A percentile compares a stretch with the other conserved stretches of the same genome.
Evolutionary conservation across 2,888 invertebrate genomes (phyloP).

Genomic region (Caradrina clavipalpis): DNA sequence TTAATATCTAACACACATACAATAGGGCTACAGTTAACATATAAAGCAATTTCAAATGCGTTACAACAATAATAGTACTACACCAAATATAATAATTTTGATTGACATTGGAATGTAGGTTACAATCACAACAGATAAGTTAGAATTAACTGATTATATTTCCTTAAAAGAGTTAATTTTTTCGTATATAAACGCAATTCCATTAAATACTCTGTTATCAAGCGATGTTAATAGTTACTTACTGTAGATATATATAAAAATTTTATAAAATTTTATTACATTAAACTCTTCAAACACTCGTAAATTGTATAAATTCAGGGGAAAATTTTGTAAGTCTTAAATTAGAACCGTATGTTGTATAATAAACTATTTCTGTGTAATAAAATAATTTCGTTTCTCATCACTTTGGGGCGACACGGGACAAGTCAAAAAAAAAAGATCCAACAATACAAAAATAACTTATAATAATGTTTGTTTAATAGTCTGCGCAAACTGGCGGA

Average conservation of each 20-base stretch:
- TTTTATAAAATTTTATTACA: conserved; percentile 16
- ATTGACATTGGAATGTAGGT: conserved; percentile 43
- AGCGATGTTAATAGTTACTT: conserved; percentile 22
- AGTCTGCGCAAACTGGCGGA: too few relatives aligned
- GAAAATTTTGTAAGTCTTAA: not conserved
- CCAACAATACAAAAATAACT: conserved; percentile 55
- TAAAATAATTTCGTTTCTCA: conserved; percentile 11
- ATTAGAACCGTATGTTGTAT: conserved; percentile 22
- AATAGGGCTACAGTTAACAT: conserved; percentile 28
- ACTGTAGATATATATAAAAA: conserved; percentile 8
- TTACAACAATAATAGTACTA: conserved; percentile 21
- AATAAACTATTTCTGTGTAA: not conserved
- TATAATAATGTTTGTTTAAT: conserved; percentile 29
- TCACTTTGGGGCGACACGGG: conserved; percentile 2
- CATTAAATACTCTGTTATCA: conserved; percentile 11
- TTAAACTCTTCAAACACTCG: not conserved
- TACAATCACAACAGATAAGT: conserved; percentile 18
- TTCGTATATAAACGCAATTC: conserved; percentile 13
- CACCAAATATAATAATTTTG: conserved; percentile 22
- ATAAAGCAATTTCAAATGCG: conserved; percentile 28
- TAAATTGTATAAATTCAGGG: conserved; percentile 9
- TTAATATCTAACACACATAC: conserved; percentile 19
- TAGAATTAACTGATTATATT: not conserved
- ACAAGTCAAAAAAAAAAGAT: conserved; percentile 23
- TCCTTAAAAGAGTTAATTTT: not conserved